Evolutionary conservation across 2,113 vertebrate genomes (phyloP).

Genomic region (Eulacestoma nigropectus): DNA sequence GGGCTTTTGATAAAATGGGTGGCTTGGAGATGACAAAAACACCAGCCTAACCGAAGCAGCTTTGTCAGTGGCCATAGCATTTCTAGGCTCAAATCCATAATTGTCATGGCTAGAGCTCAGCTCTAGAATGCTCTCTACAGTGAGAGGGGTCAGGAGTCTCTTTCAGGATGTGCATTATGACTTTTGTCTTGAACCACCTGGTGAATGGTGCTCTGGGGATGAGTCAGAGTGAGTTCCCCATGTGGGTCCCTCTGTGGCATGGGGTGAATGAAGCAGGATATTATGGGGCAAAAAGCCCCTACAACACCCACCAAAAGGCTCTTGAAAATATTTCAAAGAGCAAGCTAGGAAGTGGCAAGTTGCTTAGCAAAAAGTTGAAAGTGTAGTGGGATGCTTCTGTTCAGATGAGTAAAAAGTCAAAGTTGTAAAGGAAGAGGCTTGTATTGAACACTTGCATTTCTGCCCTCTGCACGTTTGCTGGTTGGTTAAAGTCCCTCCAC

Average conservation of each 20-base stretch:
- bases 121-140: neutral
- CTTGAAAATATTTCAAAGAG: neutral
- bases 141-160: neutral
- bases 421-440: neutral
- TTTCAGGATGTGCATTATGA: neutral
- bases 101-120: neutral
- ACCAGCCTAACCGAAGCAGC: neutral
- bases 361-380: neutral
- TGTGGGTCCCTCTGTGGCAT: neutral
- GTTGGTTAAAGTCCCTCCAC: neutral
- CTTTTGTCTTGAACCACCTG: neutral
- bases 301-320: neutral
- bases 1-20: neutral
- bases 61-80: neutral
- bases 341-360: neutral
- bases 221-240: neutral
- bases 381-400: neutral
- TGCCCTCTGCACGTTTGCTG: accelerated
- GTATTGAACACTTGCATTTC: neutral
- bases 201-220: neutral
- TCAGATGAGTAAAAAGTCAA: neutral
- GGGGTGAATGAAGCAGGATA: neutral
- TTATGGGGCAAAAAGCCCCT: neutral
- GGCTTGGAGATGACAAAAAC: neutral
- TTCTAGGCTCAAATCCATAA: neutral